Percentiles rank a stretch among this genome's conserved stretches.
phyloP scores from a whole-genome alignment of 2,888 invertebrate genomes.

The Leptopterna dolabrata region DNA sequence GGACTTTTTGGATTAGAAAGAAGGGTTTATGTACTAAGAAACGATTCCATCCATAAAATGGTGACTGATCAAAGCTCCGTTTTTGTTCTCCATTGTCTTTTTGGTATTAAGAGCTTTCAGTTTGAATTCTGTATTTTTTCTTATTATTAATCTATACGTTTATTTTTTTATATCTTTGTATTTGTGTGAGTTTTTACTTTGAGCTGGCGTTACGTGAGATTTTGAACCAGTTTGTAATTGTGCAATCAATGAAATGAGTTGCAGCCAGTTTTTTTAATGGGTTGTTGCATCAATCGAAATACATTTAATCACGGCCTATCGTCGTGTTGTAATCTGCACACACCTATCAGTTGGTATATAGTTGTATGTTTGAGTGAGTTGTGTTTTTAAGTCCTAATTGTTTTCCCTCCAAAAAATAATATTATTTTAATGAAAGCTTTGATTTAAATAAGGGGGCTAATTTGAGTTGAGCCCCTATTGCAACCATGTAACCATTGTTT shows the following conservation, averaged over 20 bases:
- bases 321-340: not conserved
- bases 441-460: not conserved
- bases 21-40: not conserved
- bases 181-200: too few species aligned
- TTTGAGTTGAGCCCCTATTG: not conserved
- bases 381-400: not conserved
- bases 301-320: not conserved
- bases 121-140: not conserved
- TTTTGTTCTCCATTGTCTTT: not conserved
- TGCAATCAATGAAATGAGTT: too few species aligned
- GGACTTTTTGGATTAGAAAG: not conserved
- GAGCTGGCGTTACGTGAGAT: too few species aligned
- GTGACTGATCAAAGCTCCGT: conserved; percentile 2
- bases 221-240: too few species aligned
- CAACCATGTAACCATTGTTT: not conserved
- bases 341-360: not conserved
- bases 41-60: conserved; percentile 15
- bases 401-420: too few species aligned
- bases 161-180: not conserved
- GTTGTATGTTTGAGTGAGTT: not conserved
- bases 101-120: not conserved
- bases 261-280: not conserved
- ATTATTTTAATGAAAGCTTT: conserved; percentile 4
- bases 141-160: not conserved
- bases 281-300: not conserved